Percentiles rank a stretch among this genome's conserved stretches.
Evolutionary conservation across 2,888 invertebrate species (phyloP).

Genomic region (Tenthredo mesomela): DNA sequence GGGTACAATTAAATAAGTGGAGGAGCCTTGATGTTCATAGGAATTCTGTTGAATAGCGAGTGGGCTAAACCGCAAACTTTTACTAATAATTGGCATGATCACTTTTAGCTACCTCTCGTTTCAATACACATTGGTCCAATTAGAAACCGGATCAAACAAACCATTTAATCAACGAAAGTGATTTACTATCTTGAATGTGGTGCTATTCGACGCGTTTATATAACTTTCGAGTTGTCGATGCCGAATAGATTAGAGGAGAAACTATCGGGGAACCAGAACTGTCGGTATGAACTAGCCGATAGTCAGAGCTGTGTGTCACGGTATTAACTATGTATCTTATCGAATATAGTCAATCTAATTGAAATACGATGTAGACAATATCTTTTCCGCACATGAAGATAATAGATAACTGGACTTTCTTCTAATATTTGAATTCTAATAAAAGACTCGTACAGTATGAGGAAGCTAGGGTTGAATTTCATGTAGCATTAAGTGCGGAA

Average conservation of each 20-base stretch:
- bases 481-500: slow-evolving; percentile 34
- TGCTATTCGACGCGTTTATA: slow-evolving; percentile 30
- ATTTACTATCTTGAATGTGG: slow-evolving; percentile 61
- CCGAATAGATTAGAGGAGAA: slow-evolving; percentile 38
- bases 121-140: slow-evolving; percentile 68
- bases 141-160: slow-evolving; percentile 66
- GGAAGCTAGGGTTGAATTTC: slow-evolving; percentile 29
- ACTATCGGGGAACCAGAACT: slow-evolving; percentile 17
- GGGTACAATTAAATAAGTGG: background rate
- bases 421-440: slow-evolving; percentile 10
- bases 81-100: slow-evolving; percentile 64
- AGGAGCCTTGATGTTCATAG: background rate
- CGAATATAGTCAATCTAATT: slow-evolving; percentile 39
- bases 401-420: background rate
- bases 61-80: background rate
- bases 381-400: background rate
- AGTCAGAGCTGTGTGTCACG: background rate
- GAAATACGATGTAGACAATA: slow-evolving; percentile 39
- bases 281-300: slow-evolving; percentile 1
- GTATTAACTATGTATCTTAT: slow-evolving; percentile 44
- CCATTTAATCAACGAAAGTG: slow-evolving; percentile 69
- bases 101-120: background rate
- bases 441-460: slow-evolving; percentile 10
- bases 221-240: slow-evolving; percentile 44
- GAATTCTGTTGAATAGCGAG: background rate